Evolutionary conservation across 2,888 invertebrate genomes (phyloP), one percentile per base, ranked within the genome.

Genomic region (Aspidiotus rigidus): DNA sequence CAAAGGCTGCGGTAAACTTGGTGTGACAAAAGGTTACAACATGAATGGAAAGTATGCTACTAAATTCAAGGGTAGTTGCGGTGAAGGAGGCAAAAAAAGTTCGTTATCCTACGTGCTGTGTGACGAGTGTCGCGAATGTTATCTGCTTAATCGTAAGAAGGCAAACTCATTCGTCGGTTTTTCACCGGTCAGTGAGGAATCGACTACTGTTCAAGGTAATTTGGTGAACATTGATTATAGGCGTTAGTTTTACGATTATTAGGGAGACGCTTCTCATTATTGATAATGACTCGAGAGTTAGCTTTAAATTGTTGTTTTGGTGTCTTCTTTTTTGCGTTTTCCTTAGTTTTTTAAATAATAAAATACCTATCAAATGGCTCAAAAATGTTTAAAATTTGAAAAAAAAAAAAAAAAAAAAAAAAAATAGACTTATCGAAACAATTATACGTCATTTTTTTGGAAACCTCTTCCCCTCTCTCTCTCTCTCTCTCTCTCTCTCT

Each of bases 101-200:
- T 87, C 87, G 72, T 86, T 91, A 15, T 94, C 94, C 91, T 97
- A 96, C 78, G 83, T 96, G 41, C 86, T 93, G 77, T 98, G 98
- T 79, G 93, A 94, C 76, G 82, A 83, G 59, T 98, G 98, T 77
- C 86, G 75, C 9, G 74, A 73, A 13, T 72, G 72, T 62, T 75
- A 74, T 62, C 61, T 75, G 64, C 70, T 71, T 28, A 40, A 53
- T 16, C 63, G 59, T 5, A 61, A 44, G 17, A 56, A 59, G 42
- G 39, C 69, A 2, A 64, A 59, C 16, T 60, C 49, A 39, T 67
- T 57, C 53, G 56, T 44, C 16, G 59, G 49, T 7, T 49, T 41
- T 53, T 62, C 62, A 10, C 67, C 49, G 7, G 8, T 59, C 8
- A 28, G 41, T 10, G 67, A 67, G 1, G 67, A 59, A 39, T 59